Percentiles rank a stretch among this genome's conserved stretches.
Evolutionary conservation across 2,113 vertebrate genomes (phyloP).

Genomic region (Lichenostomus cassidix): DNA sequence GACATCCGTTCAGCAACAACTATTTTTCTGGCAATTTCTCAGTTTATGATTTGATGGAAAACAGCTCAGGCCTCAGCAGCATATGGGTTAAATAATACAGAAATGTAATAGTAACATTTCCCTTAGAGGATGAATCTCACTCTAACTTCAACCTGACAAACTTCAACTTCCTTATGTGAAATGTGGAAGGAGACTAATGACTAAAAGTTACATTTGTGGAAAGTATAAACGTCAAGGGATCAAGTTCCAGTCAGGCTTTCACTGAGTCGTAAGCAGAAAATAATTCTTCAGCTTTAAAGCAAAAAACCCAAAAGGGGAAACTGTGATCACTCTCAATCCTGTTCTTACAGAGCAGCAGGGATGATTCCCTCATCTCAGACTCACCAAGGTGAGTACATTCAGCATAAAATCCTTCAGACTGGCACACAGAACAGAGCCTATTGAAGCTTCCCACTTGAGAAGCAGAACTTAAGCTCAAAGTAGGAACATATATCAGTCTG

Average conservation of each 20-base stretch:
- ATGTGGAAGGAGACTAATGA: neutral
- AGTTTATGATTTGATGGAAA: neutral
- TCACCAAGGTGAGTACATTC: neutral
- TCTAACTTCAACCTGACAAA: neutral
- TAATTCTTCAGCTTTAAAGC: neutral
- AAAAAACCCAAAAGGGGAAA: rapidly evolving
- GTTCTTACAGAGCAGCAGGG: neutral
- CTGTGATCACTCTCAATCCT: neutral
- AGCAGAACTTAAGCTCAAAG: neutral
- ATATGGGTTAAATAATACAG: neutral
- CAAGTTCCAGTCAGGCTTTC: neutral
- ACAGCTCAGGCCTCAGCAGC: neutral
- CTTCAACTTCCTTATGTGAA: neutral
- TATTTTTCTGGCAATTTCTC: neutral
- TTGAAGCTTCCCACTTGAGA: neutral
- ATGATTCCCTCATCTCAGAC: neutral
- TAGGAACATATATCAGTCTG: neutral
- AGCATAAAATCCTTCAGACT: neutral
- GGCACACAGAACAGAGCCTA: rapidly evolving
- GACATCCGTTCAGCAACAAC: neutral
- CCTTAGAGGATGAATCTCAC: neutral
- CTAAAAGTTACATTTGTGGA: neutral
- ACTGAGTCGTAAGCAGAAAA: neutral
- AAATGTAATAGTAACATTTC: neutral
- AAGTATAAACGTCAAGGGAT: neutral